Percentiles rank a stretch among this genome's conserved stretches.
phyloP scores from a whole-genome alignment of 2,888 invertebrate species.

The Protonemura montana region DNA sequence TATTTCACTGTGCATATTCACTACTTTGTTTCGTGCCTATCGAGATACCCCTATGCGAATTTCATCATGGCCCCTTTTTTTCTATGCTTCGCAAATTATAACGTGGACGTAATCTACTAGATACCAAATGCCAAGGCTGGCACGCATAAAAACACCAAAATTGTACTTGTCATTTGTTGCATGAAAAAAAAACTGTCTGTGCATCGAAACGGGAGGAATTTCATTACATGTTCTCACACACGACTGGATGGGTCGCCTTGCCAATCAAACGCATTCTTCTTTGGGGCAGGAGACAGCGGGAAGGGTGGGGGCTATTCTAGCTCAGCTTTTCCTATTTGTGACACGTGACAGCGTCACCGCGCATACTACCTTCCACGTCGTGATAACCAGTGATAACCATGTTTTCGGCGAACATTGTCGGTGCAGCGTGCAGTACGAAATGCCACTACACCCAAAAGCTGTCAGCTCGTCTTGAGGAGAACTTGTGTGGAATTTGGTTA shows the following conservation, averaged over 20 bases:
- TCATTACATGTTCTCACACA: background rate
- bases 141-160: background rate
- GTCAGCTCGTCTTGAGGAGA: too few species aligned
- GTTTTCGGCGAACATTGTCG: too few species aligned
- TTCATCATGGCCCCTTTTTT: background rate
- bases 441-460: too few species aligned
- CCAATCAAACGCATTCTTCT: background rate
- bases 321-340: background rate
- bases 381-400: too few species aligned
- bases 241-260: background rate
- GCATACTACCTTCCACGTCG: background rate
- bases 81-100: background rate
- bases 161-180: background rate
- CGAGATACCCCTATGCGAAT: too few species aligned
- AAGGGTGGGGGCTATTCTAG: background rate
- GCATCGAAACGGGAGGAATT: background rate
- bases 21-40: too few species aligned
- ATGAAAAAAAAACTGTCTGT: background rate
- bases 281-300: background rate
- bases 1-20: too few species aligned
- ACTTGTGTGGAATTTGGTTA: too few species aligned
- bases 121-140: background rate
- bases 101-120: background rate
- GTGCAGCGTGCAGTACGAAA: too few species aligned
- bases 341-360: background rate